Evolutionary conservation across 2,888 invertebrate species (phyloP).

Genomic region (Pandemis corylana): DNA sequence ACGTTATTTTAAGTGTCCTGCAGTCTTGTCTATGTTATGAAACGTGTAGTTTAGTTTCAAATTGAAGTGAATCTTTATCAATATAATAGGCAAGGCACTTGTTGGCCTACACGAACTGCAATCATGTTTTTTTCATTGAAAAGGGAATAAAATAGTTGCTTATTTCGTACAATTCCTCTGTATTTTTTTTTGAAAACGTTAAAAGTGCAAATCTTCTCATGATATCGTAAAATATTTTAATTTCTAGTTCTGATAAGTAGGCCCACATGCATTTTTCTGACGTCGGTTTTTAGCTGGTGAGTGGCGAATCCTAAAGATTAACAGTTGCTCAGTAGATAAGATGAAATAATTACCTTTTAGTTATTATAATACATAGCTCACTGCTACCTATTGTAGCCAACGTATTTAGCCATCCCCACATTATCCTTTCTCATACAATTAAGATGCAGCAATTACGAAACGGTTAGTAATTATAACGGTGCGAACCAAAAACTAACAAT

Average conservation of each 20-base stretch:
- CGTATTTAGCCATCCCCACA: slow-evolving; percentile 51
- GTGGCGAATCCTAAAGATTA: background rate
- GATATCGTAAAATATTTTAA: background rate
- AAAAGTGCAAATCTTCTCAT: background rate
- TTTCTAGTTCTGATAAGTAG: too few relatives aligned
- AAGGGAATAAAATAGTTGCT: too few relatives aligned
- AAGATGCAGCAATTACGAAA: slow-evolving; percentile 76
- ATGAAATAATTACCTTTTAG: slow-evolving; percentile 8
- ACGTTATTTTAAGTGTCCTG: background rate
- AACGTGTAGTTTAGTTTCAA: background rate
- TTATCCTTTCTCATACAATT: slow-evolving; percentile 73
- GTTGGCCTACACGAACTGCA: too few relatives aligned
- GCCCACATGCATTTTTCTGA: background rate
- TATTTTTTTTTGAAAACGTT: too few relatives aligned
- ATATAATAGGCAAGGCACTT: too few relatives aligned
- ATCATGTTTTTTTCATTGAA: too few relatives aligned
- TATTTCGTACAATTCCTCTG: too few relatives aligned
- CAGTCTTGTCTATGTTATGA: background rate
- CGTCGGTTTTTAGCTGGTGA: background rate
- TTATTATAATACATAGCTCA: background rate
- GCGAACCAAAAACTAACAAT: slow-evolving; percentile 81
- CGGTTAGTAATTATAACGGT: slow-evolving; percentile 77
- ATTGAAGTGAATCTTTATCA: too few relatives aligned
- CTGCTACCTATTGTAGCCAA: slow-evolving; percentile 47
- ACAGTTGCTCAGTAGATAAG: background rate